Evolutionary conservation across 1,140 invertebrate genomes (phyloP).

Genomic region (Chrysopa pallens): DNA sequence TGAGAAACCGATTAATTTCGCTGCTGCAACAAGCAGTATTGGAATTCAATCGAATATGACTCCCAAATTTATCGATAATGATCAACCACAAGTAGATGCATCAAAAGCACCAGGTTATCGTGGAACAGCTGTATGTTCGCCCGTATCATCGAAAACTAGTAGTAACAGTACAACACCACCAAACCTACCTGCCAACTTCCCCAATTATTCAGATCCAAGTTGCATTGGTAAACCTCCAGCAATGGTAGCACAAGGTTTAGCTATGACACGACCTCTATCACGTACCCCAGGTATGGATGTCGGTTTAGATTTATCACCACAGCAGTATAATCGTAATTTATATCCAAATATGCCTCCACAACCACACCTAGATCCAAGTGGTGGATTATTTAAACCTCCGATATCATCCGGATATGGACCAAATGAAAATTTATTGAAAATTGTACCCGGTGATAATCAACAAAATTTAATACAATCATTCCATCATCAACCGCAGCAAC

Average conservation of each 20-base stretch:
- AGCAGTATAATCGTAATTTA: background rate
- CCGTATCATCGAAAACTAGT: conserved; percentile 44
- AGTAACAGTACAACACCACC: conserved; percentile 30
- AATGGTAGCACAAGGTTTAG: conserved; percentile 4
- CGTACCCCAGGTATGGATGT: conserved; percentile 2
- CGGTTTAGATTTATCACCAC: background rate
- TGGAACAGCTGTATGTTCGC: conserved; percentile 47
- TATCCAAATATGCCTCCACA: background rate
- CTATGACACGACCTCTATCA: background rate
- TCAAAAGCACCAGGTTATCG: conserved; percentile 69
- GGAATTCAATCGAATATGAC: conserved; percentile 23
- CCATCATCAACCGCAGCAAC: conserved; percentile 13
- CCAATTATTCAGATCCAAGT: conserved; percentile 11
- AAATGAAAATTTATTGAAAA: conserved; percentile 24
- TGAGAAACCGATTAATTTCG: conserved; percentile 53
- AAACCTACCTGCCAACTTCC: conserved; percentile 12
- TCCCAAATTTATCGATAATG: conserved; percentile 34
- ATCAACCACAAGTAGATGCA: conserved; percentile 45
- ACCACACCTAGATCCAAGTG: background rate
- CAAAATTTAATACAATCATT: conserved; percentile 18
- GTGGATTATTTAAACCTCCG: background rate
- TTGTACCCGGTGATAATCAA: conserved; percentile 21
- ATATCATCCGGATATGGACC: background rate
- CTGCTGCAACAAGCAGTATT: conserved; percentile 47
- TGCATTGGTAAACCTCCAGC: conserved; percentile 16